Conservation (phyloP, 2,888 invertebrate genomes). For the Watsonalla binaria region DNA sequence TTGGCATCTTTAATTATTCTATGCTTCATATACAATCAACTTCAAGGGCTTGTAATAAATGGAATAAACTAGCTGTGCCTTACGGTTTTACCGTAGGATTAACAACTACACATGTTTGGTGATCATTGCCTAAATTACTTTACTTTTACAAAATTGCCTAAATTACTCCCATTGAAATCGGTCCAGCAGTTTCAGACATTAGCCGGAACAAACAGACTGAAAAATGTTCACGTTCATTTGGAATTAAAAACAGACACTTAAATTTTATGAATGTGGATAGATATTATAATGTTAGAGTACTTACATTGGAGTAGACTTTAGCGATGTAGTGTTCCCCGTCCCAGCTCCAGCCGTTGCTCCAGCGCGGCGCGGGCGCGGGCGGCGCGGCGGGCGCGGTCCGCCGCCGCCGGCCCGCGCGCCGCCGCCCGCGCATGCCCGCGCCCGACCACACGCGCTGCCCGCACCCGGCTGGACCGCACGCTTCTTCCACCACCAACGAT, state of each 20-base stretch:
- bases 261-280: neutral
- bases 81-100: no score
- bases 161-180: no score
- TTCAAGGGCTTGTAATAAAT: no score
- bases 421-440: slow-evolving; percentile 34
- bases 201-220: no score
- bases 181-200: no score
- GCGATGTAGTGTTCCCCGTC: slow-evolving; percentile 90
- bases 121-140: no score
- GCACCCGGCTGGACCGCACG: slow-evolving; percentile 41
- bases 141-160: no score
- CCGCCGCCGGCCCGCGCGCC: slow-evolving; percentile 23
- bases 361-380: slow-evolving; percentile 64
- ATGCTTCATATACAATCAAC: no score
- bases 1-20: no score
- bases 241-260: neutral
- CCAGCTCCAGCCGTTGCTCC: slow-evolving; percentile 97
- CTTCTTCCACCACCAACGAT: slow-evolving; percentile 55
- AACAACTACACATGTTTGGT: no score
- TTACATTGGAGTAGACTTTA: slow-evolving; percentile 92
- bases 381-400: slow-evolving; percentile 25
- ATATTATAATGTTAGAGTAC: slow-evolving; percentile 45
- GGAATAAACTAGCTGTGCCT: no score
- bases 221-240: no score
- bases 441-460: slow-evolving; percentile 14